These are phyloP conservation scores for Pyrgus malvae DNA, from an alignment of 2,888 invertebrate genomes.

Conservation along the genomic window DNA sequence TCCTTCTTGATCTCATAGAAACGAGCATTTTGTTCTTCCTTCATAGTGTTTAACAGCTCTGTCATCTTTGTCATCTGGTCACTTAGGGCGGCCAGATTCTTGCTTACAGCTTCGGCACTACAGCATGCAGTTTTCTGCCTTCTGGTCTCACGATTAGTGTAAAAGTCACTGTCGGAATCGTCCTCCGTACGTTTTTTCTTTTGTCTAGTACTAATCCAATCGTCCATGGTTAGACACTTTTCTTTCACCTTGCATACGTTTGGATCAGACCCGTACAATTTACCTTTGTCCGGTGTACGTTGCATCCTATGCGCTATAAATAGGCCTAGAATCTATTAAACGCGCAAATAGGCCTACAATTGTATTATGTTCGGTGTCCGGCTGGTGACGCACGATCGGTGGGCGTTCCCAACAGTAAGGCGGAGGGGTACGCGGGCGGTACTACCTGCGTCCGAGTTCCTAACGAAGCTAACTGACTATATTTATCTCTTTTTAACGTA, in stretches of 20 bases:
- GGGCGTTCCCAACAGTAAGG: neutral
- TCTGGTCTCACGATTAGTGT: neutral
- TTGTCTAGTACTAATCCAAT: neutral
- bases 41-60: neutral
- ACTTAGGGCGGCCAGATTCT: neutral
- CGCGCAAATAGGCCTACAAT: too few relatives aligned
- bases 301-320: neutral
- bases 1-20: conserved; percentile 2
- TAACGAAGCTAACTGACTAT: neutral
- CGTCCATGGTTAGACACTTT: neutral
- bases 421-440: too few relatives aligned
- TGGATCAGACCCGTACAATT: conserved; percentile 26
- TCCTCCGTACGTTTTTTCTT: neutral
- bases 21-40: conserved; percentile 8
- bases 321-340: too few relatives aligned
- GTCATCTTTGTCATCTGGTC: neutral
- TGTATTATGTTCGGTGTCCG: neutral
- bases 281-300: neutral
- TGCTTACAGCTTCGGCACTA: neutral
- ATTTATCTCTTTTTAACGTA: neutral
- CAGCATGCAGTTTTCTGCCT: neutral
- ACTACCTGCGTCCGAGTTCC: neutral
- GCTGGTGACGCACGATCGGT: neutral
- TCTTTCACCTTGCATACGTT: neutral
- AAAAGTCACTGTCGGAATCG: neutral